Percentiles rank a stretch among this genome's conserved stretches.
Evolutionary conservation across 2,113 vertebrate genomes (phyloP).

Genomic region (Carettochelys insculpta): DNA sequence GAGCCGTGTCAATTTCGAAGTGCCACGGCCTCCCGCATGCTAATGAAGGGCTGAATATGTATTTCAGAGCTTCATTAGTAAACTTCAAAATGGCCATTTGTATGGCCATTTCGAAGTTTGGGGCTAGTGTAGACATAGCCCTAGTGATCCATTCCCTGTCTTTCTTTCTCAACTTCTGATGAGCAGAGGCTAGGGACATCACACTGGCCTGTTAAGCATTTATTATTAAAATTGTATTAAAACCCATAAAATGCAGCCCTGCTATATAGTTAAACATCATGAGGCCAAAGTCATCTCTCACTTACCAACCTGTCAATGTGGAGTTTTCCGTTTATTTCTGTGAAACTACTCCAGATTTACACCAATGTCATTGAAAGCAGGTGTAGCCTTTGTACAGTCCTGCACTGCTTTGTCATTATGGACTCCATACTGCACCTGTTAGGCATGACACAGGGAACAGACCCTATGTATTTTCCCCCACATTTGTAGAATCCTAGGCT

Average conservation of each 20-base stretch:
- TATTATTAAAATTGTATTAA: neutral
- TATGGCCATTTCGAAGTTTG: too few relatives aligned
- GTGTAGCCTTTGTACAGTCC: neutral
- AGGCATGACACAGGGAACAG: neutral
- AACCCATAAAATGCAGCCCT: neutral
- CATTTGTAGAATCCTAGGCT: neutral
- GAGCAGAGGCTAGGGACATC: too few relatives aligned
- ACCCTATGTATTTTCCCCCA: neutral
- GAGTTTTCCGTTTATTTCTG: neutral
- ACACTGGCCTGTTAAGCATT: too few relatives aligned
- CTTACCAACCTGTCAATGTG: neutral
- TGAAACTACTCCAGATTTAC: neutral
- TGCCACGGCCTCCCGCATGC: too few relatives aligned
- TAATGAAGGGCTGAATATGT: too few relatives aligned
- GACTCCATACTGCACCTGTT: neutral
- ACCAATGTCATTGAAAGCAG: neutral
- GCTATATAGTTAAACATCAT: neutral
- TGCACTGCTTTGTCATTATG: fast-evolving
- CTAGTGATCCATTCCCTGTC: too few relatives aligned
- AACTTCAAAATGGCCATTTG: too few relatives aligned
- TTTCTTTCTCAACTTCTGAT: too few relatives aligned
- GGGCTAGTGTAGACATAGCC: too few relatives aligned
- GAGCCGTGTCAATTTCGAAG: too few relatives aligned
- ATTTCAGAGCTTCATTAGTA: too few relatives aligned
- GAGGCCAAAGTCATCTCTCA: neutral